A percentile compares a stretch with the other conserved stretches of the same genome.
Evolutionary conservation across 2,888 invertebrate species (phyloP).

Genomic region (Epinotia demarniana): DNA sequence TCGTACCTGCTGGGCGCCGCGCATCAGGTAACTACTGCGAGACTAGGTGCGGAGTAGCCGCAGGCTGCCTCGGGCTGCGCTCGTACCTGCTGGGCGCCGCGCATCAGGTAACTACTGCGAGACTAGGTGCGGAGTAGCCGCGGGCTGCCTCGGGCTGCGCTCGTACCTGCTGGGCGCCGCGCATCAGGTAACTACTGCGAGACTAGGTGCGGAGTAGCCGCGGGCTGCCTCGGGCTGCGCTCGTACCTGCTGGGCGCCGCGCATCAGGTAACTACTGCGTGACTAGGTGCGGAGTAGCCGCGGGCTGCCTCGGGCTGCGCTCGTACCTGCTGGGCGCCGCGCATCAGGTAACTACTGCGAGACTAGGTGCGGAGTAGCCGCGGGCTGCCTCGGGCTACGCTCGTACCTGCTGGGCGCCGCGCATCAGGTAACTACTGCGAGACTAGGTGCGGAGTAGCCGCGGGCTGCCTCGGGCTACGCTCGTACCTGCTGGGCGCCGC

Average conservation of each 20-base stretch:
- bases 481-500: constrained; percentile 94
- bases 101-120: constrained; percentile 65
- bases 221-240: constrained; percentile 93
- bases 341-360: constrained; percentile 65
- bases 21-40: constrained; percentile 65
- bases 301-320: constrained; percentile 93
- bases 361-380: constrained; percentile 90
- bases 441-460: constrained; percentile 90
- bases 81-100: constrained; percentile 94
- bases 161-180: constrained; percentile 94
- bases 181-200: constrained; percentile 65
- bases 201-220: constrained; percentile 90
- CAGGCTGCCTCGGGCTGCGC: constrained; percentile 93
- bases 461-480: constrained; percentile 93
- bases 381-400: constrained; percentile 93
- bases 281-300: constrained; percentile 90
- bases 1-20: constrained; percentile 94
- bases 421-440: constrained; percentile 65
- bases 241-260: constrained; percentile 94
- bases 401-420: constrained; percentile 94
- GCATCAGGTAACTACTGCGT: constrained; percentile 65
- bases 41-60: constrained; percentile 90
- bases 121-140: constrained; percentile 90
- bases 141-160: constrained; percentile 93
- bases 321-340: constrained; percentile 94